Evolutionary conservation across 2,113 vertebrate genomes (phyloP), one percentile per base, ranked within the genome.

Genomic region (Ellobius talpinus): DNA sequence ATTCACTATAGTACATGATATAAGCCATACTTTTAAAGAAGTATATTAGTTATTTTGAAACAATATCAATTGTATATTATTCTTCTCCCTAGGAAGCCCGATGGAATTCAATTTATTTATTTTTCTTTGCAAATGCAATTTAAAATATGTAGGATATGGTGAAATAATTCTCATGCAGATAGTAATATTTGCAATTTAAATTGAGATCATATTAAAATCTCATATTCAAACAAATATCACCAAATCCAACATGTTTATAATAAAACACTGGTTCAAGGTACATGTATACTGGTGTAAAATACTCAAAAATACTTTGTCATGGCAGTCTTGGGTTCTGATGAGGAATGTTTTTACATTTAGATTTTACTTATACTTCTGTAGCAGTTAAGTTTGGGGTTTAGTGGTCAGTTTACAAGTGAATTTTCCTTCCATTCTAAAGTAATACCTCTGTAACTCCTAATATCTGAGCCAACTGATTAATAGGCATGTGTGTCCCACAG

Each of bases 121-220:
- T 98, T 78, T 82, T 88, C 3, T 0, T 90, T 96, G 84, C 91
- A 96, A 96, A 93, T 94, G 47, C 92, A 85, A 95, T 95, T 63
- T 97, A 73, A 96, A 91, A 72, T n/a, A 94, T 74, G 66, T 2
- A 94, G 42, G 74, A 70, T 90, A 74, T 31, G 91, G 55, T 97
- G 87, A 97, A 95, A 96, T 73, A 96, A 73, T 98, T 98, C 97
- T 52, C 91, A 93, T 97, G 93, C 33, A 94, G 77, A 63, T 97
- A 93, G 63, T 95, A 98, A 96, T 97, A 96, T 96, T 96, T 74
- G 13, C 77, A 90, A 31, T 61, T 94, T 66, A 97, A 98, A 29
- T 82, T 87, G 26, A 82, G 42, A n/a, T 79, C 21, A 82, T 90
- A 90, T 91, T 90, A 86, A 47, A 94, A 82, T 91, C 21, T 93